Conservation (phyloP, 2,888 invertebrate genomes). For the Dromius quadrimaculatus region DNA sequence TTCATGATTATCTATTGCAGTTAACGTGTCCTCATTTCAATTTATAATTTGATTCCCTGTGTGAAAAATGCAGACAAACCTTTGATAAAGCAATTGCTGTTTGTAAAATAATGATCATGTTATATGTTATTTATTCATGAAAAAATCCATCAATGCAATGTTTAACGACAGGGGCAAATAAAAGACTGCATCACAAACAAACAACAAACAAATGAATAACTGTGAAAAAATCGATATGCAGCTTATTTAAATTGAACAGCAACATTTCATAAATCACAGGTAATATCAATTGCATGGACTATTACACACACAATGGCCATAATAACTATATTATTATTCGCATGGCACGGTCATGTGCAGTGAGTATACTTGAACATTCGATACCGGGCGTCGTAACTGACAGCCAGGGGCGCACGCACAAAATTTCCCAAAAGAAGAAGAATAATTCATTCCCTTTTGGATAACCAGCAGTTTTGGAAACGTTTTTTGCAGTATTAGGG, state of each 20-base stretch:
- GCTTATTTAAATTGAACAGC: constrained; percentile 32
- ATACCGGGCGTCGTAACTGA: constrained; percentile 47
- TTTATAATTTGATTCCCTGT: no score
- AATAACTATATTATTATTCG: constrained; percentile 51
- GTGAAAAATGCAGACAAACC: no score
- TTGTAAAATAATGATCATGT: neutral
- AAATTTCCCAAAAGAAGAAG: no score
- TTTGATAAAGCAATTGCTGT: no score
- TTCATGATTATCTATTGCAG: no score
- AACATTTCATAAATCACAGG: constrained; percentile 47
- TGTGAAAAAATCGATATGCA: constrained; percentile 35
- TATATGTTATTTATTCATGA: constrained; percentile 13
- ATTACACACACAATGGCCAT: constrained; percentile 49
- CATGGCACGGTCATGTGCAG: constrained; percentile 17
- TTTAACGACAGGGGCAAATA: constrained; percentile 3
- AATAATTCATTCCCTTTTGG: no score
- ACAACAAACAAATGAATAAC: constrained; percentile 17
- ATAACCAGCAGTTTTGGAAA: no score
- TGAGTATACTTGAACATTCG: constrained; percentile 4
- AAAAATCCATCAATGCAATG: constrained; percentile 6
- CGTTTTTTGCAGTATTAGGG: no score
- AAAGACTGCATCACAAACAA: constrained; percentile 13
- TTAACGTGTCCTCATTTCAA: no score
- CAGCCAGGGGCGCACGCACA: no score
- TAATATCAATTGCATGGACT: constrained; percentile 37